Base-by-base conservation (phyloP, 1,140 invertebrate genomes). In the Drosophila persimilis region DNA sequence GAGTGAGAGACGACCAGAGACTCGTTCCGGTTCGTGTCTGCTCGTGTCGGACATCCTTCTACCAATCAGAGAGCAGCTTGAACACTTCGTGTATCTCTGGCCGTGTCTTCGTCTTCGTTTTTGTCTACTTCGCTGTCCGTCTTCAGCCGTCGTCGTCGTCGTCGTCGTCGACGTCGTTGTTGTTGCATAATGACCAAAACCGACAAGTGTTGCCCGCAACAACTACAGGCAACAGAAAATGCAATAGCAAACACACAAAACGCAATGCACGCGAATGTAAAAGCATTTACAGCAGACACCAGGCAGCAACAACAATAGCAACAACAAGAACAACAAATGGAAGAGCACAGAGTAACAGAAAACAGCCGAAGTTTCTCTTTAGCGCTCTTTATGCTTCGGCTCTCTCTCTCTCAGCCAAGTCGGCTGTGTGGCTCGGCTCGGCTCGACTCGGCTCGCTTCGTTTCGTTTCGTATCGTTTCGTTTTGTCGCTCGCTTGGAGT, bases 171-270 rank as follows among this genome's bases (percentile, higher is more conserved):
- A 46, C 51, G 58, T 57, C 61, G 67, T 58, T 81, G 73, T 80
- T 66, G 77, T 85, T 85, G 80, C 80, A 80, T 85, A 80, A 85
- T 84, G 80, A 15, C 55, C 51, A 60, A 59, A 58, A 51, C 35
- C 69, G 70, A 73, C 70, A 73, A 73, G 70, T 73, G 70, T 62
- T 73, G 67, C 26, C 57, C 60, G 4, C 47, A 35, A 17, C 39
- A 35, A n/a, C 39, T 26, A 44, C 17, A 64, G 29, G 29, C 39
- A 51, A 29, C 26, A 58, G 39, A 29, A 26, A 47, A 20, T 39
- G 35, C 8, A 58, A 24, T 35, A 47, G 46, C 46, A 31, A 50
- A 44, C 59, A 39, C 59, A 39, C 31, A 41, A 50, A 11, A 56
- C 67, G 55, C 77, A 66, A 39, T 39, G 1, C 35, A 39, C 4